Evolutionary conservation across 2,797 vertebrate species (phyloP).

Genomic region (Urosaurus nigricauda): DNA sequence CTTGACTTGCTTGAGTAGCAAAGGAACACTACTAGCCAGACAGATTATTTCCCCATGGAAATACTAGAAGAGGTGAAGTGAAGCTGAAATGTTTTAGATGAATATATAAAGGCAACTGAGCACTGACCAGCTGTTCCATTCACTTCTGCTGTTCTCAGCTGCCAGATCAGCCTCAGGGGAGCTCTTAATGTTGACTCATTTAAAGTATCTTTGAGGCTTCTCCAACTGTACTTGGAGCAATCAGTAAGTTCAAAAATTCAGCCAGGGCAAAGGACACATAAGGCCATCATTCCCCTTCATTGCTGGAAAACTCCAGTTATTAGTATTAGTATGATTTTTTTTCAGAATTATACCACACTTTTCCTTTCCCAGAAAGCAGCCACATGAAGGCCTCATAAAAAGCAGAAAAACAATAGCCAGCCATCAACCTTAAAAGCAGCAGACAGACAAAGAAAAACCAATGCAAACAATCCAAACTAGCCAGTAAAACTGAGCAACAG

Average conservation of each 20-base stretch:
- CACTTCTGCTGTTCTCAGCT: conserved; percentile 39
- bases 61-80: conserved; percentile 24
- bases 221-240: conserved; percentile 48
- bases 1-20: not conserved
- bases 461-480: not conserved
- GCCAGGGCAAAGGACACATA: conserved; percentile 40
- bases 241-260: conserved; percentile 41
- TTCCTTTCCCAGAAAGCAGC: not conserved
- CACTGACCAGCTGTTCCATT: conserved; percentile 38
- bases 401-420: not conserved
- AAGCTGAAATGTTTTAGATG: conserved; percentile 33
- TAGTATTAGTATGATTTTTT: not conserved
- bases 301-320: not conserved
- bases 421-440: not conserved
- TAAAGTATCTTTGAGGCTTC: conserved; percentile 48
- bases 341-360: not conserved
- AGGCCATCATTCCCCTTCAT: conserved; percentile 36
- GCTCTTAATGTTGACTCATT: conserved; percentile 44
- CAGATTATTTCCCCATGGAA: conserved; percentile 10
- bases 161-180: conserved; percentile 50
- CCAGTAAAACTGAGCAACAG: not conserved
- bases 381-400: not conserved
- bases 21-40: conserved; percentile 10
- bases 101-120: conserved; percentile 36
- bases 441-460: not conserved